Base-by-base conservation (phyloP, 2,888 invertebrate species). In the Drosophila anomalata region DNA sequence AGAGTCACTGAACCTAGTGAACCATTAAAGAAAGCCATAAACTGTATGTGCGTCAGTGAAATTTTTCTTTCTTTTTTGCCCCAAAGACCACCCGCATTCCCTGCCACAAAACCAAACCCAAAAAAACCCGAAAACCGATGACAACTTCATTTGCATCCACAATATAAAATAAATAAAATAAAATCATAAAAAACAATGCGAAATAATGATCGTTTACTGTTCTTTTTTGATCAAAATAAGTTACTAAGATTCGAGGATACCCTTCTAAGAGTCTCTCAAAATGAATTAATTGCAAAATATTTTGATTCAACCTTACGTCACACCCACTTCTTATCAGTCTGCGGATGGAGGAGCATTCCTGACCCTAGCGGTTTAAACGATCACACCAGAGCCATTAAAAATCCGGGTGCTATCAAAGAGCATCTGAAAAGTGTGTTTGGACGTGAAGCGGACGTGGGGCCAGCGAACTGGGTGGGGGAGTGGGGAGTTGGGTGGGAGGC, bases 11-110 rank as follows among this genome's bases (percentile, higher is more conserved):
- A 3, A 9, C 31, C 29, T 29, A 8, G 29, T 29, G 8, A 29
- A 24, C n/a, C 22, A 29, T 29, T 8, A 29, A 29, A 29, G 7
- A 12, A 8, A 36, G 31, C 52, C 24, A 50, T 12, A 55, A 70
- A 78, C 46, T 63, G 80, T n/a, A 7, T 78, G 80, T 83, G 80
- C 84, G 80, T 86, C 81, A 87, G 87, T 80, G 70, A 80, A 84
- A 81, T 84, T 56, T 67, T 55, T 31, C 24, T 36, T 67, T 22
- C 20, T 42, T 44, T 26, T 20, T 29, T 3, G 29, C 29, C 29
- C 31, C 31, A 53, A 41, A 57, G 80, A 60, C 87, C 80, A 81
- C 80, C 80, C 84, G 76, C 87, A 65, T 57, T 73, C 29, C 24
- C 29, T 55, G 55, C 50, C 31, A 41, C 52, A 26, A 26, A 66